Conservation (phyloP, 2,113 vertebrate genomes). For the Ctenodactylus gundi region DNA sequence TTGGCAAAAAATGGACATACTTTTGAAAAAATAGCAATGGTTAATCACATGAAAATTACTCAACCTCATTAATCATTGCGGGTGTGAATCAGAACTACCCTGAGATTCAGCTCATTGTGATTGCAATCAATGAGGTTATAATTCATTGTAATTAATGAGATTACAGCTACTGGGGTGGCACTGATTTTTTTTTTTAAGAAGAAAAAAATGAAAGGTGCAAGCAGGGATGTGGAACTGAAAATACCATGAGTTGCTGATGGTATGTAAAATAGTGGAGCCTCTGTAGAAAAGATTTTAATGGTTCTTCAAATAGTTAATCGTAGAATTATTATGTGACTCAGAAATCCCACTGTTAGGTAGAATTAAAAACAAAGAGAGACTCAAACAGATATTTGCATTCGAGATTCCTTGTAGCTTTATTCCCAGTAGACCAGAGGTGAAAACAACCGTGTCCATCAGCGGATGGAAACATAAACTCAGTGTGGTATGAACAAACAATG, state of each 20-base stretch:
- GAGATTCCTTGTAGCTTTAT: neutral
- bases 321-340: neutral
- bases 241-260: neutral
- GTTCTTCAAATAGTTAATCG: neutral
- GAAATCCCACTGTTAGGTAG: neutral
- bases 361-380: neutral
- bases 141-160: neutral
- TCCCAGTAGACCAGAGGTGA: neutral
- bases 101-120: neutral
- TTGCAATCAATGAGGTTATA: neutral
- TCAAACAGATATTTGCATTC: neutral
- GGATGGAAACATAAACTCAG: neutral
- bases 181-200: neutral
- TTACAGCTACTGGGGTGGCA: neutral
- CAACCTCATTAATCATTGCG: neutral
- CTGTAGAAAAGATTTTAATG: neutral
- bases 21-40: neutral
- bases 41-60: neutral
- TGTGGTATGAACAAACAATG: neutral
- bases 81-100: neutral
- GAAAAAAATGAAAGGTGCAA: neutral
- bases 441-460: neutral
- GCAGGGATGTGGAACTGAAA: neutral
- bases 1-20: neutral
- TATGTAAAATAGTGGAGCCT: neutral